Conservation (phyloP, 2,888 invertebrate genomes). For the Rhagium mordax region DNA sequence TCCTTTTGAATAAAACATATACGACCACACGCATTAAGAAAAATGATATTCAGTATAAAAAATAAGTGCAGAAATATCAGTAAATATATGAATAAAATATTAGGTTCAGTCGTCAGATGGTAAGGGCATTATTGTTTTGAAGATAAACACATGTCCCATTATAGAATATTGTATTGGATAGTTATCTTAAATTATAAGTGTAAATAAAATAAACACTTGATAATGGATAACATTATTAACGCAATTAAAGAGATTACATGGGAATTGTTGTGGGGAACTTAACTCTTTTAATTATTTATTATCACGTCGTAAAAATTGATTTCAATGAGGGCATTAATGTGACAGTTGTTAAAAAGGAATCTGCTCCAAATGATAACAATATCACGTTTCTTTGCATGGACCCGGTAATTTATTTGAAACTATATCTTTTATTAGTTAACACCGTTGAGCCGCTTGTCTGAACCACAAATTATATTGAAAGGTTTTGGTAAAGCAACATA, state of each 20-base stretch:
- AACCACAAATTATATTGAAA: neutral
- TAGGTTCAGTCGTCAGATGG: slow-evolving; percentile 19
- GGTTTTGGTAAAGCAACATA: too few species aligned
- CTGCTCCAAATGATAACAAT: slow-evolving; percentile 4
- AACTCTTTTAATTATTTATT: slow-evolving; percentile 29
- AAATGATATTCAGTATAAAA: slow-evolving; percentile 36
- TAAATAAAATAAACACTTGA: slow-evolving; percentile 29
- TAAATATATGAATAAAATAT: slow-evolving; percentile 36
- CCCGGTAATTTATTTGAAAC: neutral
- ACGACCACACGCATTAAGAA: slow-evolving; percentile 34
- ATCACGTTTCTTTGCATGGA: neutral
- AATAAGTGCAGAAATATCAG: slow-evolving; percentile 38
- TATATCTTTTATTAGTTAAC: too few species aligned
- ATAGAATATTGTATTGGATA: slow-evolving; percentile 2
- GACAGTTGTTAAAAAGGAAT: slow-evolving; percentile 10
- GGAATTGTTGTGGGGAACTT: slow-evolving; percentile 6
- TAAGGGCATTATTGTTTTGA: slow-evolving; percentile 12
- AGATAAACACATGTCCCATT: slow-evolving; percentile 16
- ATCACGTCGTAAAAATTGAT: slow-evolving; percentile 24
- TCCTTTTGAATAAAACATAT: slow-evolving; percentile 45
- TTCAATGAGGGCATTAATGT: neutral
- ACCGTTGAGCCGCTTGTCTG: neutral
- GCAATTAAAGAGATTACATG: slow-evolving; percentile 29
- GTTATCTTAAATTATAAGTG: slow-evolving; percentile 20
- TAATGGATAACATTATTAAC: slow-evolving; percentile 26